Evolutionary conservation across 2,113 vertebrate genomes (phyloP).

Genomic region (Clarias magur): DNA sequence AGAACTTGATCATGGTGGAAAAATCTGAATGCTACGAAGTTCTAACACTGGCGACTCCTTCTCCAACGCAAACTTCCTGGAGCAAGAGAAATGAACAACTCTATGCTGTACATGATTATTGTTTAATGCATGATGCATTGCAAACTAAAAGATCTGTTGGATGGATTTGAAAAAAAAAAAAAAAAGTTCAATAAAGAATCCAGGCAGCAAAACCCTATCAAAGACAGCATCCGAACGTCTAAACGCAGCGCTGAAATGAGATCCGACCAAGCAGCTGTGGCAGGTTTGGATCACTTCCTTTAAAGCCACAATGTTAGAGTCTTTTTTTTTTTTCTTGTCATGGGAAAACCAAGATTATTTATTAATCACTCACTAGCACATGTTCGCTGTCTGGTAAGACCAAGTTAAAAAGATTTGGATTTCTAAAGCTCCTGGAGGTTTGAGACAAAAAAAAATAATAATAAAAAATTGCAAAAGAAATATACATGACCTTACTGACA

Average conservation of each 20-base stretch:
- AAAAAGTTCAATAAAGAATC: neutral
- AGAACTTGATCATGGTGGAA: neutral
- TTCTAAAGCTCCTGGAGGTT: constrained; percentile 33
- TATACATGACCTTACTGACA: constrained; percentile 61
- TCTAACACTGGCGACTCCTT: neutral
- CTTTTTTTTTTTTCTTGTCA: constrained; percentile 39
- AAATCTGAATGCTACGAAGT: neutral
- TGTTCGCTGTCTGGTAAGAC: constrained; percentile 56
- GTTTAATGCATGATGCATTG: neutral
- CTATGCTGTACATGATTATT: neutral
- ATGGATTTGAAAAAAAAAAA: neutral
- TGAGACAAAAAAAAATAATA: too few relatives aligned
- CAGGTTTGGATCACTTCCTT: constrained; percentile 53
- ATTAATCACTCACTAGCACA: constrained; percentile 63
- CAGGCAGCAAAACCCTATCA: constrained; percentile 55
- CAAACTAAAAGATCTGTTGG: neutral
- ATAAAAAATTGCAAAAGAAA: constrained; percentile 50
- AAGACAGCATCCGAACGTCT: constrained; percentile 54
- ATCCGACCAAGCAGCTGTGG: constrained; percentile 48
- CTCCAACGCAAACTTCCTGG: neutral
- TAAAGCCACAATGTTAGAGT: constrained; percentile 28
- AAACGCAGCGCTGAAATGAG: constrained; percentile 19
- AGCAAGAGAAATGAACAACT: neutral
- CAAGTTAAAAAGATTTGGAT: constrained; percentile 55
- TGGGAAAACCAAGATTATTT: constrained; percentile 61